Evolutionary conservation across 2,113 vertebrate species (phyloP), one percentile per base, ranked within the genome.

Genomic region (Etia nguti): DNA sequence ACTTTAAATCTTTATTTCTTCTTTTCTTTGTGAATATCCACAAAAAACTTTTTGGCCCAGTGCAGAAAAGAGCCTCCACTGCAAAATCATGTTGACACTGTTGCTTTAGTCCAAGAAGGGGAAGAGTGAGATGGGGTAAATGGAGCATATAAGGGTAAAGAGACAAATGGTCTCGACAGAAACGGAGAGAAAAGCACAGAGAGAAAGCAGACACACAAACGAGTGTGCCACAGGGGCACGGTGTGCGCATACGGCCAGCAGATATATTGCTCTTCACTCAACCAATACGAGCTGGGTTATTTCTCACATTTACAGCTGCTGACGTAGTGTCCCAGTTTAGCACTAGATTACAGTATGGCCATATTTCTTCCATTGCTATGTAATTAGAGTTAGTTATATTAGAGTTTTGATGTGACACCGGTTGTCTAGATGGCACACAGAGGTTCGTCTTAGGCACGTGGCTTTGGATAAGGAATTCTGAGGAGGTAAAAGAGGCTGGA

Each of bases 371-470:
- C 38, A 55, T 36, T 43, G 10, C 80, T 86, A 22, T 82, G 60
- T 90, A 92, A 93, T 93, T 91, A 86, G 65, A 89, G 81, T 94
- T 88, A 91, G 80, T 56, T 4, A 68, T 68, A 38, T 68, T 2
- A 22, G 86, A 50, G 81, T 88, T 93, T 93, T 91, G 93, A 93
- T 92, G 73, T 84, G 79, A 88, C 88, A 90, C 68, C 88, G 82
- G 82, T 52, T 15, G 6, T 24, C 62, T 81, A 80, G 79, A 83
- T 79, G 89, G 86, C 79, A 26, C 4, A 31, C 60, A 81, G 90
- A 93, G 88, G 56, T 52, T 93, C 81, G 65, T 79, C 68, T 73
- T 55, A 80, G 80, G 80, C 59, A 9, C 56, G 16, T 56, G 84
- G 90, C 82, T 84, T 87, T 80, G 84, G 55, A 84, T 86, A 65